These are phyloP conservation scores for Slavum lentiscoides DNA, from an alignment of 2,888 invertebrate genomes.

Conservation along the genomic window DNA sequence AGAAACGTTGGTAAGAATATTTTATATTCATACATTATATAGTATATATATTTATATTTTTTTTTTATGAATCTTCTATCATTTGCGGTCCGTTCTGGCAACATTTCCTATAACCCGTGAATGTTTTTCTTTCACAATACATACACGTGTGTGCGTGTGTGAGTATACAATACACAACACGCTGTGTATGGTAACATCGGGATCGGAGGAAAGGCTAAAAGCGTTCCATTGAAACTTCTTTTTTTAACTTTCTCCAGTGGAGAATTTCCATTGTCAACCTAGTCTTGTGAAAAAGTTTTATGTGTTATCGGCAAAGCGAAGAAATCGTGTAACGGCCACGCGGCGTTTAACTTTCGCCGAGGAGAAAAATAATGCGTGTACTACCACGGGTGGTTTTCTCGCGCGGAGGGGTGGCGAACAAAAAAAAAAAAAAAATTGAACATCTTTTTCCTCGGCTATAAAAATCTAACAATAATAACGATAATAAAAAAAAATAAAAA, in stretches of 20 bases:
- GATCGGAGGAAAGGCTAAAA: slow-evolving; percentile 22
- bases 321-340: slow-evolving; percentile 42
- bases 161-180: background rate
- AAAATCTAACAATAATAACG: slow-evolving; percentile 27
- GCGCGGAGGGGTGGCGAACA: slow-evolving; percentile 13
- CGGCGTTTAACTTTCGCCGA: slow-evolving; percentile 28
- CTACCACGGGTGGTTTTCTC: slow-evolving; percentile 7
- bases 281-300: slow-evolving; percentile 47
- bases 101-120: slow-evolving; percentile 32
- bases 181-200: slow-evolving; percentile 1
- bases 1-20: slow-evolving; percentile 12
- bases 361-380: slow-evolving; percentile 17
- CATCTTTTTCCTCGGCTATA: slow-evolving; percentile 36
- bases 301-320: slow-evolving; percentile 20
- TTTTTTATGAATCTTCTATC: slow-evolving; percentile 40
- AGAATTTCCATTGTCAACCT: slow-evolving; percentile 39
- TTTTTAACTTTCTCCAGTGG: slow-evolving; percentile 40
- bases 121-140: slow-evolving; percentile 9
- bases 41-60: background rate
- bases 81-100: slow-evolving; percentile 34
- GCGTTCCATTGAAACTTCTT: slow-evolving; percentile 42
- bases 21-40: slow-evolving; percentile 18
- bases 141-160: background rate
- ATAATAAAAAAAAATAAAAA: no score
- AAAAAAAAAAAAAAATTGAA: no score